A percentile compares a stretch with the other conserved stretches of the same genome.
Evolutionary conservation across 2,797 vertebrate species (phyloP).

Genomic region (Arctocebus calabarensis): DNA sequence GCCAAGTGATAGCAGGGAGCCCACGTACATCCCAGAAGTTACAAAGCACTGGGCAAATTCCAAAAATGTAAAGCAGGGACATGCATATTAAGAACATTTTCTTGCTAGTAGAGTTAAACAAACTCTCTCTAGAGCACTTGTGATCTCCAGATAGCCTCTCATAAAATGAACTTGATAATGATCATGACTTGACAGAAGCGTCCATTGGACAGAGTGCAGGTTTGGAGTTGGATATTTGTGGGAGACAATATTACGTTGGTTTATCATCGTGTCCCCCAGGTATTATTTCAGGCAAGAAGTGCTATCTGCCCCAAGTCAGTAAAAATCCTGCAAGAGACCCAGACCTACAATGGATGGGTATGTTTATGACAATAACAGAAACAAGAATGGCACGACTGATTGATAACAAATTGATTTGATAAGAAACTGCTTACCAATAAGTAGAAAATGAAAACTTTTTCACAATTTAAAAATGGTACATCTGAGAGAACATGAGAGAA

Average conservation of each 20-base stretch:
- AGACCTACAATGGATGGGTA: background rate
- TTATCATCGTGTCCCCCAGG: background rate
- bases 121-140: background rate
- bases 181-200: background rate
- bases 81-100: background rate
- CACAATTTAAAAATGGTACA: background rate
- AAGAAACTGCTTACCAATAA: background rate
- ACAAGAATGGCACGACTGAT: background rate
- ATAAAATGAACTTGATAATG: background rate
- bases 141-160: background rate
- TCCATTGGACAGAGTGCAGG: accelerated
- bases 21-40: background rate
- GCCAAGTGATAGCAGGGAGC: background rate
- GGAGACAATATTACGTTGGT: background rate
- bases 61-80: background rate
- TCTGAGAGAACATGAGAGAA: background rate
- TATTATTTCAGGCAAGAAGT: background rate
- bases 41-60: background rate
- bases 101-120: background rate
- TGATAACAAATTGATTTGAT: background rate
- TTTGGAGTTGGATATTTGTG: background rate
- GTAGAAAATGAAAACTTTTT: background rate
- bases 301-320: background rate
- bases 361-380: background rate
- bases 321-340: background rate